Percentiles rank a stretch among this genome's conserved stretches.
Evolutionary conservation across 2,113 vertebrate species (phyloP).

Genomic region (Cariama cristata): DNA sequence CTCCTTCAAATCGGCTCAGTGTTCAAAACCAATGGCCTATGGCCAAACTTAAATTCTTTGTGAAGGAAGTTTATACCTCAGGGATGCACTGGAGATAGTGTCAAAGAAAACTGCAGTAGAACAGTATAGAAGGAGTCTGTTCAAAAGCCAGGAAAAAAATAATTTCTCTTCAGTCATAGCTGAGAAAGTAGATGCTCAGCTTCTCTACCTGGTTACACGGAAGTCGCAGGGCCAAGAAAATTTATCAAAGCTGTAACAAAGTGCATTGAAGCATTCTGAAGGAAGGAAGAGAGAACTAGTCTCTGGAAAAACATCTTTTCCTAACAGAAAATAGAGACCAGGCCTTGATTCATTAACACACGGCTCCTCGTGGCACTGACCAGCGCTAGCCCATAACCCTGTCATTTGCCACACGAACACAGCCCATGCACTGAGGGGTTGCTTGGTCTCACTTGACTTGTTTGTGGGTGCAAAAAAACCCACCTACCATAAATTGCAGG

Average conservation of each 20-base stretch:
- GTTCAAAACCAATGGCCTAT: not conserved
- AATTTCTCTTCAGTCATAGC: not conserved
- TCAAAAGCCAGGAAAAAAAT: not conserved
- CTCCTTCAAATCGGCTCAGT: not conserved
- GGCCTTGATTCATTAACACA: not conserved
- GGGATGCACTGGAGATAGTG: not conserved
- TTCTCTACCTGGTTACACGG: not conserved
- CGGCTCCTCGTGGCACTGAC: not conserved
- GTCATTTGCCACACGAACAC: not conserved
- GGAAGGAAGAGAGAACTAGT: not conserved
- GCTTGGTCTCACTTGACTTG: not conserved
- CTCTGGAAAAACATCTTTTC: not conserved
- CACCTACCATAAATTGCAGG: not conserved
- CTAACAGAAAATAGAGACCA: not conserved
- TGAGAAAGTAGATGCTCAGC: not conserved
- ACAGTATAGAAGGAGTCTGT: not conserved
- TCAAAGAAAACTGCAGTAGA: not conserved
- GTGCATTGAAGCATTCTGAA: not conserved
- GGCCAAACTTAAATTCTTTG: not conserved
- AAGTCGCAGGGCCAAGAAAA: not conserved
- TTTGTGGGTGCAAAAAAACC: not conserved
- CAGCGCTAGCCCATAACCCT: not conserved
- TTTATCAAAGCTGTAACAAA: not conserved
- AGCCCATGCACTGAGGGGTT: not conserved
- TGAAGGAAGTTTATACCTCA: not conserved